phyloP scores from a whole-genome alignment of 1,140 invertebrate genomes.

The Polypedilum vanderplanki region DNA sequence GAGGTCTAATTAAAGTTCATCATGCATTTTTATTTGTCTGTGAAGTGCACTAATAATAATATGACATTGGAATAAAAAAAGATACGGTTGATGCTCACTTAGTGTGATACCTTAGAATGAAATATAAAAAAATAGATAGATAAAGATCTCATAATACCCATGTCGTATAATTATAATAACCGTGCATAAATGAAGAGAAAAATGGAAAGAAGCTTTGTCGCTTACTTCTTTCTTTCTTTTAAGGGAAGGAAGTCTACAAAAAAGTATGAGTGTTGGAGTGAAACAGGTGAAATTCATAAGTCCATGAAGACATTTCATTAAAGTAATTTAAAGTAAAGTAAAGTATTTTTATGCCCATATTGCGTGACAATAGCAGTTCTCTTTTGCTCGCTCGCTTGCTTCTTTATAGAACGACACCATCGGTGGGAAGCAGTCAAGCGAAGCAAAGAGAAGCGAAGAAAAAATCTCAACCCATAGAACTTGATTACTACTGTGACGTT shows the following conservation, averaged over 20 bases:
- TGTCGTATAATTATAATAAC: constrained; percentile 14
- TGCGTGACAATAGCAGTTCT: constrained; percentile 26
- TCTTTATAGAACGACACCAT: constrained; percentile 15
- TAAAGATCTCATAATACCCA: constrained; percentile 3
- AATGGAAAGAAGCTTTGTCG: neutral
- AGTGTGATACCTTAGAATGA: too few species aligned
- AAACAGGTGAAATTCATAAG: constrained; percentile 24
- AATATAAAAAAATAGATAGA: neutral
- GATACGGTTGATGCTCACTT: neutral
- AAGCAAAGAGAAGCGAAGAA: neutral
- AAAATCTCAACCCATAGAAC: neutral
- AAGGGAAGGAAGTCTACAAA: neutral
- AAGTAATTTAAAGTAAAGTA: neutral
- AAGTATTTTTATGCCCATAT: constrained; percentile 17
- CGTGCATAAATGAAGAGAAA: neutral
- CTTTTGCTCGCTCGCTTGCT: neutral
- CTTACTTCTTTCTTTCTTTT: too few species aligned
- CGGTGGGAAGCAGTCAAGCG: neutral
- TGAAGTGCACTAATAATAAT: constrained; percentile 12
- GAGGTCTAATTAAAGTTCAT: constrained; percentile 18
- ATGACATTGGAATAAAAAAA: neutral
- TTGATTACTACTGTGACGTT: constrained; percentile 17
- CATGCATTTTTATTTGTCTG: neutral
- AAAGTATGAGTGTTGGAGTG: neutral
- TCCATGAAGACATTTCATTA: constrained; percentile 27